phyloP scores from a whole-genome alignment of 2,888 invertebrate genomes.

The Thera obeliscata region DNA sequence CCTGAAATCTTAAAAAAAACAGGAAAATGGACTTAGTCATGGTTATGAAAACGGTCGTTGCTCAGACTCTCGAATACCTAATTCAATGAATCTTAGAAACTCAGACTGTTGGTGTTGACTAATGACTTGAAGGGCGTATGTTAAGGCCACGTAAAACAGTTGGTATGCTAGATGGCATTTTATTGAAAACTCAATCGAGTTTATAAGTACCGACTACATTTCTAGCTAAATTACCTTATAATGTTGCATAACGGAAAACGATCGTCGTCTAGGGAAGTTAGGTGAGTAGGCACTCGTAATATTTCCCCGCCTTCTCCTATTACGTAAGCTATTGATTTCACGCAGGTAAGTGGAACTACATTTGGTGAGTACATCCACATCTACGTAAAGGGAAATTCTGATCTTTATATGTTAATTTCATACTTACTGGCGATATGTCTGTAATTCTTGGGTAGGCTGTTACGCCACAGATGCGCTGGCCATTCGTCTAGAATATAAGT shows the following conservation, averaged over 20 bases:
- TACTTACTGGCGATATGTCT: conserved; percentile 87
- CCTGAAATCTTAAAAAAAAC: background rate
- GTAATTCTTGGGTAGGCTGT: conserved; percentile 89
- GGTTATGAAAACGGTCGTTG: background rate
- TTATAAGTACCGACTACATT: too few species aligned
- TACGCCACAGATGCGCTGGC: conserved; percentile 91
- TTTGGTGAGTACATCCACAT: background rate
- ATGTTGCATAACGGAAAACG: background rate
- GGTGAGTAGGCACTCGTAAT: background rate
- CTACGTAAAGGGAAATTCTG: background rate
- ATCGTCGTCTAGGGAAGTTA: background rate
- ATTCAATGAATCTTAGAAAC: too few species aligned
- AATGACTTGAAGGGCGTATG: too few species aligned
- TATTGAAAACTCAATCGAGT: too few species aligned
- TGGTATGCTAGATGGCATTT: too few species aligned
- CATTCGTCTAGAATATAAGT: conserved; percentile 89
- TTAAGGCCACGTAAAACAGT: too few species aligned
- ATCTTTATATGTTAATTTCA: background rate
- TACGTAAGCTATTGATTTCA: conserved; percentile 2
- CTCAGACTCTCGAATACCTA: background rate
- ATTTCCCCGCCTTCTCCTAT: background rate
- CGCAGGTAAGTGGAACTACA: background rate
- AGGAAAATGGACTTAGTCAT: conserved; percentile 3
- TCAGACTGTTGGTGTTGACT: too few species aligned
- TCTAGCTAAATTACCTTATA: too few species aligned